phyloP scores from a whole-genome alignment of 2,888 invertebrate genomes.

The Drosophila buzzatii region DNA sequence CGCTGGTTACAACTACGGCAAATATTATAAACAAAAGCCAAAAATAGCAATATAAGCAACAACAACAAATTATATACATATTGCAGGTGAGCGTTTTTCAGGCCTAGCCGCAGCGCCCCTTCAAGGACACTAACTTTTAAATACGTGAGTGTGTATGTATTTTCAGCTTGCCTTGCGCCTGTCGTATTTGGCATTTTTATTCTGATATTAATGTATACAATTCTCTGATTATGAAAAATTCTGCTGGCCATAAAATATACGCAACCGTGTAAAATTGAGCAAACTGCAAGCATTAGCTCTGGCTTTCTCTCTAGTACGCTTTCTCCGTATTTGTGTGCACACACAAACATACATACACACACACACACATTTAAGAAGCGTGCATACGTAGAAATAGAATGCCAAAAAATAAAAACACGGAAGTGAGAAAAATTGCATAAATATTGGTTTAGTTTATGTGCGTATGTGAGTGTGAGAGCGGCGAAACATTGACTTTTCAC shows the following conservation, averaged over 20 bases:
- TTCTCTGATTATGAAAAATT: constrained; percentile 40
- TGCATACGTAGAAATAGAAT: constrained; percentile 54
- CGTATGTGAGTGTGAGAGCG: constrained; percentile 30
- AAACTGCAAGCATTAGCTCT: constrained; percentile 22
- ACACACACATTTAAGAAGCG: background rate
- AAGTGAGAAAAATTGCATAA: constrained; percentile 66
- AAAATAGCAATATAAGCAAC: constrained; percentile 67
- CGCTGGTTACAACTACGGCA: constrained; percentile 24
- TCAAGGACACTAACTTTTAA: constrained; percentile 64
- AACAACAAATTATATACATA: constrained; percentile 43
- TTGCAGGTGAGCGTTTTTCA: constrained; percentile 71
- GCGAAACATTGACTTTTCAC: constrained; percentile 68
- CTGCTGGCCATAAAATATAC: constrained; percentile 27
- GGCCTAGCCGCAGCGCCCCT: constrained; percentile 19
- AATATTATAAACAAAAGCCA: constrained; percentile 74
- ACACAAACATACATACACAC: constrained; percentile 13
- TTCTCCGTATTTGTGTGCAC: constrained; percentile 50
- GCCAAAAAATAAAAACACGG: constrained; percentile 58
- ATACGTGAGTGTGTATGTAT: constrained; percentile 7
- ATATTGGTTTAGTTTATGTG: constrained; percentile 49
- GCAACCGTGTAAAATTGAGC: constrained; percentile 50
- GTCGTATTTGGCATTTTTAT: constrained; percentile 41
- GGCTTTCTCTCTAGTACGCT: constrained; percentile 73
- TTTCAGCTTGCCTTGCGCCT: constrained; percentile 48
- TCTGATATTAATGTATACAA: constrained; percentile 40